A percentile compares a stretch with the other conserved stretches of the same genome.
Conservation (phyloP, 2,113 vertebrate genomes). For the Alethe castanea region DNA sequence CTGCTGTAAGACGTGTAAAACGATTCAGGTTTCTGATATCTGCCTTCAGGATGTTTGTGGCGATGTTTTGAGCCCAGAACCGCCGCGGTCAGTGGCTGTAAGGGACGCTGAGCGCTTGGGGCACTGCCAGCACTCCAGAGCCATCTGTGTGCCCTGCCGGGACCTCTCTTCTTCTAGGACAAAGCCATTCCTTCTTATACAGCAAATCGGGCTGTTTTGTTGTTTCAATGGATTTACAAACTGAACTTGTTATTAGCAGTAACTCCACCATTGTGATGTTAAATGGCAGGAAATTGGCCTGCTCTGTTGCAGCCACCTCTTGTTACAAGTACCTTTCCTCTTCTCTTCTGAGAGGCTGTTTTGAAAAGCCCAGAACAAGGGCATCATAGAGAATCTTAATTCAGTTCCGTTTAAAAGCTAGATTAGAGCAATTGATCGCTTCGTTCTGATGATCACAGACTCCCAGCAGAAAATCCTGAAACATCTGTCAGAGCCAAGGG, state of each 20-base stretch:
- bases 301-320: neutral
- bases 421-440: slow-evolving; percentile 10
- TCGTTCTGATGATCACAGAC: neutral
- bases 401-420: neutral
- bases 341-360: neutral
- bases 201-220: neutral
- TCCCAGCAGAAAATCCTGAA: neutral
- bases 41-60: neutral
- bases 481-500: neutral
- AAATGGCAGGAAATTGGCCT: slow-evolving; percentile 7
- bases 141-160: neutral
- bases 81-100: neutral
- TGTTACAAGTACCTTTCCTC: neutral
- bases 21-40: neutral
- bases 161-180: neutral
- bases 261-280: neutral
- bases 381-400: neutral
- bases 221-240: slow-evolving; percentile 31
- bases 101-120: neutral
- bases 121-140: neutral
- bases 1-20: neutral
- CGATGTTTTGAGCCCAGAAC: neutral
- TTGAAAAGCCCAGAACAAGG: neutral
- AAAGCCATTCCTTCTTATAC: neutral
- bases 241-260: neutral